Base-by-base conservation (phyloP, 2,888 invertebrate genomes). In the Baronia brevicornis region DNA sequence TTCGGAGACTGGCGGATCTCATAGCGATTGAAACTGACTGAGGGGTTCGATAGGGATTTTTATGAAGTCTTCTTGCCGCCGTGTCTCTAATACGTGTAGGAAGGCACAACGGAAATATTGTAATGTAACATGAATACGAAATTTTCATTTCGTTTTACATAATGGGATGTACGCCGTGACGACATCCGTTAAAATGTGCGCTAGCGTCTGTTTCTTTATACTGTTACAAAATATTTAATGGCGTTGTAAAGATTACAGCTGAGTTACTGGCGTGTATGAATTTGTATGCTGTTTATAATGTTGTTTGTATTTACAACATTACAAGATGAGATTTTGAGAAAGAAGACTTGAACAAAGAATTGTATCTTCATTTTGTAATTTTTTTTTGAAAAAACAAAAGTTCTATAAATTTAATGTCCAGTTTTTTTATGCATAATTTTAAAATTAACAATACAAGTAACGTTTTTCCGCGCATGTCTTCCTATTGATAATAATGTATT, bases 121-220 rank as follows among this genome's bases (percentile, higher is more conserved):
- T 68, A 67, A 71, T 70, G 62, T 64, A 54, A 60, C 67, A 61
- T 68, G 70, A 71, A 73, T 71, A 70, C 60, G 46, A 57, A 69
- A 67, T 68, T 60, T 53, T 54, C 55, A 57, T 68, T 59, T 58
- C 51, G 56, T 56, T 68, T 61, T 60, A 57, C 45, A 51, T 57
- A 60, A 62, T 57, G 51, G 51, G 51, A 54, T 54, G 46, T 50
- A 49, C 53, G 55, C 50, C 50, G 56, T 54, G 50, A 54, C 48
- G 50, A 36, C 37, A 17, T 37, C 11, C 26, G 28, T 36, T 28
- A 32, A 24, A 20, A 28, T 30, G 19, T 27, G 13, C 27, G 17
- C 30, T 24, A 25, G 17, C 31, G 38, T 25, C 41, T 36, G 33
- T 24, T 27, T 21, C 10, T 7, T 33, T 31, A 25, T 28, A 15